A percentile compares a stretch with the other conserved stretches of the same genome.
Conservation (phyloP, 2,113 vertebrate species). For the Cyprinus carpio region DNA sequence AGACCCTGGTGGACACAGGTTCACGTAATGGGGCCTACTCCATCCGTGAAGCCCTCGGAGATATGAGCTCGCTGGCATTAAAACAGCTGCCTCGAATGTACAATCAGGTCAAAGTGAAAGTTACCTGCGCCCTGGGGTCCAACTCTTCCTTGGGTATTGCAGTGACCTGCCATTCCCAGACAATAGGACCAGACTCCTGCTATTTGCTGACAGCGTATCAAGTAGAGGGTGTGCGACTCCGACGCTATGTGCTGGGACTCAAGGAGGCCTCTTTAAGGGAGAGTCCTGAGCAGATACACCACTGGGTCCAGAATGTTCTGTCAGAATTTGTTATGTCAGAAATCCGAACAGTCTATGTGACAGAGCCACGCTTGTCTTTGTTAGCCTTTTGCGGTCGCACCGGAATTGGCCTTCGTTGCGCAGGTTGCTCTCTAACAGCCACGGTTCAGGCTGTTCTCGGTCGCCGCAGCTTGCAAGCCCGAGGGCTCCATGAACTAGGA, state of each 20-base stretch:
- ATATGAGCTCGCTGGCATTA: constrained; percentile 91
- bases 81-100: constrained; percentile 97
- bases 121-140: constrained; percentile 94
- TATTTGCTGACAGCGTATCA: constrained; percentile 93
- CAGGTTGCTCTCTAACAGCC: constrained; percentile 89
- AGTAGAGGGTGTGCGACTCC: constrained; percentile 90
- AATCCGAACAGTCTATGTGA: constrained; percentile 93
- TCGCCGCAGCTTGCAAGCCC: constrained; percentile 92
- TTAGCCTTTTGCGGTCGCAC: constrained; percentile 85
- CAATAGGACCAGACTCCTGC: constrained; percentile 87
- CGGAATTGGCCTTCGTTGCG: constrained; percentile 89
- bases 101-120: constrained; percentile 99
- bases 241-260: constrained; percentile 91
- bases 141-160: constrained; percentile 93
- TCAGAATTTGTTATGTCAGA: constrained; percentile 99
- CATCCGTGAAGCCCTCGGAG: constrained; percentile 90
- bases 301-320: constrained; percentile 97
- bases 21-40: constrained; percentile 95
- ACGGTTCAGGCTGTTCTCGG: constrained; percentile 94
- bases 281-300: constrained; percentile 90
- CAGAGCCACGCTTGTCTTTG: constrained; percentile 81
- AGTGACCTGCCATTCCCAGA: constrained; percentile 93
- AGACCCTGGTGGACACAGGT: constrained; percentile 93
- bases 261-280: constrained; percentile 88
- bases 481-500: constrained; percentile 92